phyloP scores from a whole-genome alignment of 2,113 vertebrate species.

The Glaucomys volans region DNA sequence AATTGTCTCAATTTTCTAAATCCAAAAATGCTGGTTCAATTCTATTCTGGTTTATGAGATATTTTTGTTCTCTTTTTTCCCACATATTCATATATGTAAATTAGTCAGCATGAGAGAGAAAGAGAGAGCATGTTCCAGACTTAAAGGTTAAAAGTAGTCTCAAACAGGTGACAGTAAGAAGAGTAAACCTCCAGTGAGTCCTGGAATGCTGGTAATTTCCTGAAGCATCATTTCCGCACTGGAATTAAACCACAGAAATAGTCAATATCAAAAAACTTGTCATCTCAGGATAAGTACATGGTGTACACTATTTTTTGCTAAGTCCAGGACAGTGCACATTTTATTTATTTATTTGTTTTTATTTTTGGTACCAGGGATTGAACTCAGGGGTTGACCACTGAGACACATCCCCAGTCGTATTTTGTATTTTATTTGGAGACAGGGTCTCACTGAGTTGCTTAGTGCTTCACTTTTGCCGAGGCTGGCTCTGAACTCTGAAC shows the following conservation, averaged over 20 bases:
- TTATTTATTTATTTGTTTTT: too few relatives aligned
- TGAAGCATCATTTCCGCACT: not conserved
- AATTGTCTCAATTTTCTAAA: not conserved
- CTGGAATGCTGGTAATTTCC: conserved; percentile 59
- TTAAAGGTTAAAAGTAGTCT: not conserved
- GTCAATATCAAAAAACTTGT: not conserved
- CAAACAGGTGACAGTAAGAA: conserved; percentile 60
- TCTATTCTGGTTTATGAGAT: not conserved
- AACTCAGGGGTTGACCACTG: too few relatives aligned
- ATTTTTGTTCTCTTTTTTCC: not conserved
- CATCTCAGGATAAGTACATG: not conserved
- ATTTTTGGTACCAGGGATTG: too few relatives aligned
- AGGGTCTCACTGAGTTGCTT: too few relatives aligned
- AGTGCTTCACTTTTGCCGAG: too few relatives aligned
- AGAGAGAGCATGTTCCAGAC: not conserved
- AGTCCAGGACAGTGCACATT: too few relatives aligned
- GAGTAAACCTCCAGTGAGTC: conserved; percentile 28
- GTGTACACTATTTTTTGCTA: too few relatives aligned
- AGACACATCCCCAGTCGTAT: too few relatives aligned
- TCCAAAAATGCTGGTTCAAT: not conserved
- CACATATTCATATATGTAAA: not conserved
- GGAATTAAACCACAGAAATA: conserved; percentile 34
- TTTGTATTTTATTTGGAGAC: too few relatives aligned
- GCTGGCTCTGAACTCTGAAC: too few relatives aligned
- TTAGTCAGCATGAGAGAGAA: not conserved